These are phyloP conservation scores for Sebastes itinus DNA, from an alignment of 2,797 vertebrate species.

Conservation along the genomic window DNA sequence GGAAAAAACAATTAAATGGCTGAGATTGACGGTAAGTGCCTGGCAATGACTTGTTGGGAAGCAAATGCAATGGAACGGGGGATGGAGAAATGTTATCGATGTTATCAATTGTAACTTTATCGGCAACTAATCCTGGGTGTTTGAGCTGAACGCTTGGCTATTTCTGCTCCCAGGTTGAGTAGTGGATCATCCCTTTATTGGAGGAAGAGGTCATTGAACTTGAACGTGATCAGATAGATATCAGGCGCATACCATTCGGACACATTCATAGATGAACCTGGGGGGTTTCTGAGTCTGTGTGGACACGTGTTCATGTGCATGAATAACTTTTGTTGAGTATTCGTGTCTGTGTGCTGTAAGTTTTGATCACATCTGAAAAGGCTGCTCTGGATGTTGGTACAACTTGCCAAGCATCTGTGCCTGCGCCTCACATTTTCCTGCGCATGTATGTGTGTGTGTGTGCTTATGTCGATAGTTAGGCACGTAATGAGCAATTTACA, in stretches of 20 bases:
- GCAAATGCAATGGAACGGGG: no score
- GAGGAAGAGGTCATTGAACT: conserved; percentile 20
- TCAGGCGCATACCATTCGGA: background rate
- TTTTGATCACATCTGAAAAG: conserved; percentile 38
- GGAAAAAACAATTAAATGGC: no score
- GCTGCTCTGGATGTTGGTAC: conserved; percentile 15
- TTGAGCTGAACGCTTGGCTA: no score
- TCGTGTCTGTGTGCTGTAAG: background rate
- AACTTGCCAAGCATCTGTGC: conserved; percentile 37
- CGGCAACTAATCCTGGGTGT: background rate
- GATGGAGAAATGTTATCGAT: no score
- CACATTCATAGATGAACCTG: background rate
- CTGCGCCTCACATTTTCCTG: conserved; percentile 15
- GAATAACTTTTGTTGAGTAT: conserved; percentile 1
- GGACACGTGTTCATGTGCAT: background rate
- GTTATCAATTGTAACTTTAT: no score
- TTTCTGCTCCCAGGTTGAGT: conserved; percentile 7
- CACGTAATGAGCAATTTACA: conserved; percentile 59
- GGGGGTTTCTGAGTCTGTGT: background rate
- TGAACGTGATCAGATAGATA: conserved; percentile 38
- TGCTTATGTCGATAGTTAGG: conserved; percentile 28
- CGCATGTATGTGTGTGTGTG: background rate
- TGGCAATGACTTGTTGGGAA: no score
- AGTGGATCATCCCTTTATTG: conserved; percentile 10
- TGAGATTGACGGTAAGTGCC: no score